These are phyloP conservation scores for Eulemur rufifrons DNA, from an alignment of 2,113 vertebrate species.

Conservation along the genomic window DNA sequence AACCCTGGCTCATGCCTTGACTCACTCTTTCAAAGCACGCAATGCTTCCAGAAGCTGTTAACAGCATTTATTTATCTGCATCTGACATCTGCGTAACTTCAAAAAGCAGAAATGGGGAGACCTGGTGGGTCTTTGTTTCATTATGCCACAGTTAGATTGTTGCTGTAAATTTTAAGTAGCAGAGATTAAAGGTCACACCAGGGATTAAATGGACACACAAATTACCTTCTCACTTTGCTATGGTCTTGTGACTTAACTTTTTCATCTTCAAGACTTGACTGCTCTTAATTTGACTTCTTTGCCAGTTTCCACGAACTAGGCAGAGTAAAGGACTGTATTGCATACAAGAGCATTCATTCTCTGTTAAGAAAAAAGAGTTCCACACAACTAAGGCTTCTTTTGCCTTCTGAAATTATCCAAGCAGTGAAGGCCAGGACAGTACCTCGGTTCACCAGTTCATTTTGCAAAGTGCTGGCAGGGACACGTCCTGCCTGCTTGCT, in stretches of 20 bases:
- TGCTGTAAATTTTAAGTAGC: not conserved
- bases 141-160: not conserved
- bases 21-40: not conserved
- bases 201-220: not conserved
- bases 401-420: not conserved
- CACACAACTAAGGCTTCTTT: not conserved
- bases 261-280: not conserved
- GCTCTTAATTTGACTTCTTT: not conserved
- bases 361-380: not conserved
- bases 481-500: not conserved
- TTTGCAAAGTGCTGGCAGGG: not conserved
- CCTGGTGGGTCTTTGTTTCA: not conserved
- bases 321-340: not conserved
- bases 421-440: not conserved
- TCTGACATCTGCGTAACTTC: not conserved
- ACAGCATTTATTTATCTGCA: not conserved
- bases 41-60: not conserved
- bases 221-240: not conserved
- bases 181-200: not conserved
- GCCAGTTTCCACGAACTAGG: not conserved
- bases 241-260: constrained; percentile 7
- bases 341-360: not conserved
- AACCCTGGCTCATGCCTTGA: not conserved
- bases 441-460: not conserved
- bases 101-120: not conserved